These are phyloP conservation scores for Gorsachius magnificus DNA, from an alignment of 2,797 vertebrate genomes.

Conservation along the genomic window DNA sequence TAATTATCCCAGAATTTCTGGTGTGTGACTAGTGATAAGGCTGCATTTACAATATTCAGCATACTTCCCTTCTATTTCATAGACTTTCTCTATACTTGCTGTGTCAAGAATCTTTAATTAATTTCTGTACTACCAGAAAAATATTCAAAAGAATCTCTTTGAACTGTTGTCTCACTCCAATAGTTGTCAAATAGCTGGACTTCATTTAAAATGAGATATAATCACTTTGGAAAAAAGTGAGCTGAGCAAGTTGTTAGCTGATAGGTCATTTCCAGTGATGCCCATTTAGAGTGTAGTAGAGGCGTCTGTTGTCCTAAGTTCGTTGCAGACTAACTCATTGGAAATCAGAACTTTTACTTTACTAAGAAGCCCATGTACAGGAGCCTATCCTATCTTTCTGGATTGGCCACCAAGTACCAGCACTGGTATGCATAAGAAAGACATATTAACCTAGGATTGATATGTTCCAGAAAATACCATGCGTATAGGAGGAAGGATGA, in stretches of 20 bases:
- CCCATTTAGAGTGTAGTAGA: neutral
- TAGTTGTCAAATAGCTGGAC: neutral
- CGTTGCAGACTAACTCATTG: neutral
- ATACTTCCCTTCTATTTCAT: neutral
- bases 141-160: neutral
- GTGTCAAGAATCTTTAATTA: neutral
- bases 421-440: fast-evolving
- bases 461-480: neutral
- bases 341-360: neutral
- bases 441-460: neutral
- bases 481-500: neutral
- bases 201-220: neutral
- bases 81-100: neutral
- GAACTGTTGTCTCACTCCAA: neutral
- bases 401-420: neutral
- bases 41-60: neutral
- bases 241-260: neutral
- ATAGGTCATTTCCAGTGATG: neutral
- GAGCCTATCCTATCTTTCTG: neutral
- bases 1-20: neutral
- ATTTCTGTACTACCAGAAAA: neutral
- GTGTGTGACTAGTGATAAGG: neutral
- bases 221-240: neutral
- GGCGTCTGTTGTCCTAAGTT: neutral
- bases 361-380: neutral